phyloP scores from a whole-genome alignment of 2,797 vertebrate species.

The Dendrocincla fuliginosa region DNA sequence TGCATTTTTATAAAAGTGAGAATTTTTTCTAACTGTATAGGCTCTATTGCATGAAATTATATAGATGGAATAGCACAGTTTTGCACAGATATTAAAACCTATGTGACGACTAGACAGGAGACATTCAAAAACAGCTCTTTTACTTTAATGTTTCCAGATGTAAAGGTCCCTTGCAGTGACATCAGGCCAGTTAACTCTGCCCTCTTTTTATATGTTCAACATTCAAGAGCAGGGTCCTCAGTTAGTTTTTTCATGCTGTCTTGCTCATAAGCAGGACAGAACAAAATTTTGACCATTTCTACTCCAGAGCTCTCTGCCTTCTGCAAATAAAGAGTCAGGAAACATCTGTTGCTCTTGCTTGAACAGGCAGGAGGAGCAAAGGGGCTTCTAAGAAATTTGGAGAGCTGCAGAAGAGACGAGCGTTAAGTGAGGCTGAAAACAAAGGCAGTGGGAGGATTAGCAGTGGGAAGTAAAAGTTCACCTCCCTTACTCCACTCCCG shows the following conservation, averaged over 20 bases:
- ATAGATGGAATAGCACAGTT: neutral
- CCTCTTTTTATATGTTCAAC: fast-evolving
- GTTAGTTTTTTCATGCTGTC: neutral
- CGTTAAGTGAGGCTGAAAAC: neutral
- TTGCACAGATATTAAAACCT: neutral
- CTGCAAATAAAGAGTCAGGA: neutral
- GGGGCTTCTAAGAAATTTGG: neutral
- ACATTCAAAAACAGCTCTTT: neutral
- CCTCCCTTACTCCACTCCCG: neutral
- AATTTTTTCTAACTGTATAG: neutral
- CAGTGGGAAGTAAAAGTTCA: neutral
- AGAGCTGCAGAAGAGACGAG: neutral
- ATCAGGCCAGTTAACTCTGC: neutral
- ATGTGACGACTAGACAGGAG: neutral
- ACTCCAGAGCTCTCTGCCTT: neutral
- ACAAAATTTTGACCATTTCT: neutral
- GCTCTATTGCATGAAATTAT: neutral
- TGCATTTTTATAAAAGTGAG: neutral
- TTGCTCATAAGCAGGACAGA: neutral
- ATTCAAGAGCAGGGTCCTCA: neutral
- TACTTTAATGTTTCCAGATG: neutral
- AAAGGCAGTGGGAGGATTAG: neutral
- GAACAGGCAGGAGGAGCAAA: neutral
- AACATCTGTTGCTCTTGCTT: neutral
- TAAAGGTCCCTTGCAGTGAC: neutral